Conservation (phyloP, 2,113 vertebrate genomes). For the Xiphias gladius region DNA sequence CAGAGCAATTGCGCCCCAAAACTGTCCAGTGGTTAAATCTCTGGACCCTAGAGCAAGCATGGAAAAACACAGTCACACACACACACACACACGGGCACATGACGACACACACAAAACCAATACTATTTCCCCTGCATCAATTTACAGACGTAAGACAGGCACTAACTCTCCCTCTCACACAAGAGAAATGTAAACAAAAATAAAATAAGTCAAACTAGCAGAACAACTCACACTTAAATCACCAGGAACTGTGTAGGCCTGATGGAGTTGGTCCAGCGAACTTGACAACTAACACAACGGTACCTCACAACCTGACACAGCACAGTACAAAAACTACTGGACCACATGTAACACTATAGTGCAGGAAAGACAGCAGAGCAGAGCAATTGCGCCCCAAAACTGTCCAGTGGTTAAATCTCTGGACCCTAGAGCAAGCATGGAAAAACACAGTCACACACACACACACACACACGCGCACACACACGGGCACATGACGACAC, state of each 20-base stretch:
- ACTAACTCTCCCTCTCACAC: background rate
- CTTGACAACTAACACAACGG: background rate
- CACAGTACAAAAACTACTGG: background rate
- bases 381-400: background rate
- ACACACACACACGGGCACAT: background rate
- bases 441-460: slow-evolving; percentile 20
- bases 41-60: slow-evolving; percentile 10
- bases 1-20: background rate
- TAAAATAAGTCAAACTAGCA: background rate
- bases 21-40: slow-evolving; percentile 11
- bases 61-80: slow-evolving; percentile 25
- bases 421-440: slow-evolving; percentile 7
- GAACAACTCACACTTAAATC: too few relatives aligned
- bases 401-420: slow-evolving; percentile 16
- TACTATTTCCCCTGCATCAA: background rate
- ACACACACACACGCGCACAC: background rate
- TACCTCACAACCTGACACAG: background rate
- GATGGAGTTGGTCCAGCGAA: background rate
- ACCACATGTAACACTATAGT: background rate
- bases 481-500: background rate
- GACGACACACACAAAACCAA: background rate
- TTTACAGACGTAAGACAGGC: background rate
- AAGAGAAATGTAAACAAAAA: background rate
- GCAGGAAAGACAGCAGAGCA: background rate
- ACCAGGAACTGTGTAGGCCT: background rate